Evolutionary conservation across 2,113 vertebrate species (phyloP), one percentile per base, ranked within the genome.

Genomic region (Misgurnus anguillicaudatus): DNA sequence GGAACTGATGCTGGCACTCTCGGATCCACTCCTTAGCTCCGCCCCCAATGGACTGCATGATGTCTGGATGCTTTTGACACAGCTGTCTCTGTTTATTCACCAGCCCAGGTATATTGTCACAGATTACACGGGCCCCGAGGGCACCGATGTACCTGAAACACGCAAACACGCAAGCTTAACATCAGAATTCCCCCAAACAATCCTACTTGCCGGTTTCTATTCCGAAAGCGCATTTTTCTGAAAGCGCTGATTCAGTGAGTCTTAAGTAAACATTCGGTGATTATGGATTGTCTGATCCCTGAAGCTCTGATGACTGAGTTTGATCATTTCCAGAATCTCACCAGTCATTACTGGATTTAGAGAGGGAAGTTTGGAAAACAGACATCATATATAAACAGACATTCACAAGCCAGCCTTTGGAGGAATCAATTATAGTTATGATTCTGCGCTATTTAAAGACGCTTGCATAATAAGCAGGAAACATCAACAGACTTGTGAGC

Each of bases 1-100:
- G 95, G 90, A 99, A 99, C 85, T 99, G 98, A 88, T 99, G 95
- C 89, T 99, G 98, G 82, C 98, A 99, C 85, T 99, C 98, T 24
- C 94, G 90, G 86, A 99, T 97, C 98, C 98, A 99, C 83, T 99
- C 97, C 85, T 96, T 96, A 82, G 97, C 96, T 51, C 98, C 98
- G 77, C 97, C 96, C 0, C 97, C 97, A 4, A 99, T 95, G 0
- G 97, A 97, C 86, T 98, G 98, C 98, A 99, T 99, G 90, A 98
- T 96, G 87, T 99, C 97, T 0, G 98, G 96, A 83, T 99, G 94
- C 61, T 94, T 92, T 89, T 98, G 98, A 89, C 98, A 99, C 79
- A 99, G 91, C 82, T 99, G 97, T 47, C 96, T 90, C 89, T 99
- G 98, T 89, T 97, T 97, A 87, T 95, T 98, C 84, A 98, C 96